Base-by-base conservation (phyloP, 2,797 vertebrate species). In the Sebastes iracundus region DNA sequence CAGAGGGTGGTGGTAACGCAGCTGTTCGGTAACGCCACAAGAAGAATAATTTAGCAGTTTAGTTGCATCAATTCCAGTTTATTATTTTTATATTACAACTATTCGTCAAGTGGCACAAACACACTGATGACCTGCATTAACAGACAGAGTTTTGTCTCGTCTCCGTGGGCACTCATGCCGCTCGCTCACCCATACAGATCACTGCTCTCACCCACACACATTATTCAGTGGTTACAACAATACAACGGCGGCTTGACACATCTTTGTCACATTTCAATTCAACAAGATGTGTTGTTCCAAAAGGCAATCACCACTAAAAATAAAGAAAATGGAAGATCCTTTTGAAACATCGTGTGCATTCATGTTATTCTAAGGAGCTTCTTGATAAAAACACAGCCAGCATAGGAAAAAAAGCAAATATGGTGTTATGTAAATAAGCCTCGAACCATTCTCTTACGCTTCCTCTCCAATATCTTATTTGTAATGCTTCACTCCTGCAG, bases 381-480 rank as follows among this genome's bases (percentile, higher is more conserved):
- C 4, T 32, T 25, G 27, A 86, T 73, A 62, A 78, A 82, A 68
- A 81, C 0, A 0, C 30, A 75, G 53, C 62, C 2, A 4, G 35
- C 52, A 49, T 18, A 60, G 64, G 5, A 74, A 67, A 74, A 70
- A 72, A 55, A 56, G 18, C 16, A 70, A 66, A 87, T 67, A 65
- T 23, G 5, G 23, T 59, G 30, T 76, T 64, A 52, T 75, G 28
- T 69, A 79, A 85, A 88, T 80, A 75, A 79, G 63, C 58, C 60
- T 68, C 2, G 1, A 73, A 71, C 58, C n/a, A 30, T 59, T 38
- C 58, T 38, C 68, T 70, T 38, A 10, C 2, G 2, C 25, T 77
- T 75, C 27, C 49, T 49, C 30, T 78, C 46, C 46, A 78, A 38
- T 56, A 75, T 81, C 67, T 67, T 75, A 72, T 85, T 79, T 84